Evolutionary conservation across 1,140 invertebrate species (phyloP), one percentile per base, ranked within the genome.

Genomic region (Pogonus chalceus): DNA sequence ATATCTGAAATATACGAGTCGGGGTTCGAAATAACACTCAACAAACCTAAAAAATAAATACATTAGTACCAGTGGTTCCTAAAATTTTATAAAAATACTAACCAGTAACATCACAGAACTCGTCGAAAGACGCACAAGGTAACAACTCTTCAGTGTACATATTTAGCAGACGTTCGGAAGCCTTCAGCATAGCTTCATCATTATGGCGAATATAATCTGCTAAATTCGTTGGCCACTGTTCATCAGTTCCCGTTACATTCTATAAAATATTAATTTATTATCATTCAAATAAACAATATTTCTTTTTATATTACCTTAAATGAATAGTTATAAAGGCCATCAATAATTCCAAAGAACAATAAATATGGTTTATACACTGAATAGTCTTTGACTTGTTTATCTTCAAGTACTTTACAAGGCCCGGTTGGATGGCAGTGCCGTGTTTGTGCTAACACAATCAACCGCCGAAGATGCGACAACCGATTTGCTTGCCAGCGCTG

Each of bases 201-300:
- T 94, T 96, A 64, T 92, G 85, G 2, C 95, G 81, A 62, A 98
- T 92, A 66, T 90, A 96, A 65, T 95, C 91, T 22, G 93, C 94
- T 53, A 98, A 73, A 56, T 84, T 81, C 2, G 83, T 78, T 2
- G 91, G 82, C 94, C 94, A 98, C 57, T 89, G 84, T 52, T 88
- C 85, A 54, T 87, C 85, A 16, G 78, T 79, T 10, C 79, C 76
- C n/a, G 68, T 75, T 0, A 92, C 84, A 65, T 83, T 85, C 83
- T 90, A 73, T 35, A 76, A 76, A 31, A 72, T 53, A 54, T 51
- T 56, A 43, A 48, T 53, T 18, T 48, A 52, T 57, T 39, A 57
- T 39, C 9, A 9, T 14, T 57, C 2, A 57, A 51, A 26, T 51
- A 20, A 48, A 56, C 37, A 50, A 49, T 46, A 53, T 43, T 46